Evolutionary conservation across 2,113 vertebrate species (phyloP).

Genomic region (Nesoenas mayeri): DNA sequence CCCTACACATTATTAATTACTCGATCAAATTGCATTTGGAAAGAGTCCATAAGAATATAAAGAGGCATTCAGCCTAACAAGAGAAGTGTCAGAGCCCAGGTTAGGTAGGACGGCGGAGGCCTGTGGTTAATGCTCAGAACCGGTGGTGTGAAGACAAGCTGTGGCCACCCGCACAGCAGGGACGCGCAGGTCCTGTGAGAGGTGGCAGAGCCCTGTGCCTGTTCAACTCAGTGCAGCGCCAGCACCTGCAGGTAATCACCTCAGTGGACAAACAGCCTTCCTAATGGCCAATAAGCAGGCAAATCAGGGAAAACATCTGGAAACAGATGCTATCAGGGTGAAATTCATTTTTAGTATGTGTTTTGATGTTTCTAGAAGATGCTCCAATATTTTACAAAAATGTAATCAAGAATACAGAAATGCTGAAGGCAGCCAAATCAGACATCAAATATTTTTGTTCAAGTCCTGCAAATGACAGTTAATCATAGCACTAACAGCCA

Average conservation of each 20-base stretch:
- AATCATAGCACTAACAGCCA: neutral
- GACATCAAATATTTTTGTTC: neutral
- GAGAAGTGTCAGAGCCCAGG: neutral
- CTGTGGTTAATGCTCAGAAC: neutral
- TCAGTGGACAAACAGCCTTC: neutral
- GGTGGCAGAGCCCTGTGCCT: neutral
- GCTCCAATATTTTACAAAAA: neutral
- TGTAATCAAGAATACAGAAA: neutral
- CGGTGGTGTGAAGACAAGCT: fast-evolving
- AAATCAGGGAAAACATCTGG: neutral
- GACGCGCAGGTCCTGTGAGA: neutral
- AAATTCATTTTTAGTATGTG: neutral
- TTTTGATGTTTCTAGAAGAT: neutral
- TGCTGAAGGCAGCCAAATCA: neutral
- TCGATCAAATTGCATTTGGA: neutral
- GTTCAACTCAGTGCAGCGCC: neutral
- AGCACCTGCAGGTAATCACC: neutral
- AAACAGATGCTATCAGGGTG: neutral
- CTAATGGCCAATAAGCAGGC: neutral
- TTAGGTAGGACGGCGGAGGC: neutral
- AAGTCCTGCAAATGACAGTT: neutral
- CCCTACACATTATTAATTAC: neutral
- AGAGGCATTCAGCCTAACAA: neutral
- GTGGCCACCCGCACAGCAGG: neutral
- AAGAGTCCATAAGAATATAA: neutral